These are phyloP conservation scores for Dexiosoma caninum DNA, from an alignment of 2,888 invertebrate species.

Conservation along the genomic window DNA sequence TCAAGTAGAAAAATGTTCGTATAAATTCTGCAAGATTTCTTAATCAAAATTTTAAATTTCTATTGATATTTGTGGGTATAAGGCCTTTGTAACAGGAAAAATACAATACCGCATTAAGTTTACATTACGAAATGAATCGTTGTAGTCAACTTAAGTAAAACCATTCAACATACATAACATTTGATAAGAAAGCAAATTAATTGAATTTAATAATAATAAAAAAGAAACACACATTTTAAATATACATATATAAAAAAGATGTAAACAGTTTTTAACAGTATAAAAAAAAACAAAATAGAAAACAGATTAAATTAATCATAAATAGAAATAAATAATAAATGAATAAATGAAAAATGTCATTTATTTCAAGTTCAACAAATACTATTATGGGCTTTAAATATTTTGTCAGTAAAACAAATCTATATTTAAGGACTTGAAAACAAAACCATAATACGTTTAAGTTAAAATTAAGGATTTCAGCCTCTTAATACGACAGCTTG, in stretches of 20 bases:
- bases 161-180: slow-evolving; percentile 40
- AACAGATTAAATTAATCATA: slow-evolving; percentile 45
- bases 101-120: slow-evolving; percentile 38
- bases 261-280: slow-evolving; percentile 59
- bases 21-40: background rate
- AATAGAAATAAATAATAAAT: slow-evolving; percentile 56
- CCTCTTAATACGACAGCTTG: background rate
- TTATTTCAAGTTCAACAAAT: slow-evolving; percentile 55
- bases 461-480: slow-evolving; percentile 43
- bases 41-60: background rate
- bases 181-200: slow-evolving; percentile 56
- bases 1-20: background rate
- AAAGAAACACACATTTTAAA: slow-evolving; percentile 48
- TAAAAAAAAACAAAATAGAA: slow-evolving; percentile 28
- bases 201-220: slow-evolving; percentile 55
- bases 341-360: slow-evolving; percentile 56
- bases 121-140: slow-evolving; percentile 48
- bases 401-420: slow-evolving; percentile 8
- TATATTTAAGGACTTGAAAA: slow-evolving; percentile 35
- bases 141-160: slow-evolving; percentile 58
- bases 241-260: slow-evolving; percentile 43
- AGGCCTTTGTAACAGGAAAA: slow-evolving; percentile 2
- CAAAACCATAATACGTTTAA: slow-evolving; percentile 47
- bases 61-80: background rate
- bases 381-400: slow-evolving; percentile 54